A percentile compares a stretch with the other conserved stretches of the same genome.
phyloP scores from a whole-genome alignment of 2,797 vertebrate genomes.

The Esox lucius region DNA sequence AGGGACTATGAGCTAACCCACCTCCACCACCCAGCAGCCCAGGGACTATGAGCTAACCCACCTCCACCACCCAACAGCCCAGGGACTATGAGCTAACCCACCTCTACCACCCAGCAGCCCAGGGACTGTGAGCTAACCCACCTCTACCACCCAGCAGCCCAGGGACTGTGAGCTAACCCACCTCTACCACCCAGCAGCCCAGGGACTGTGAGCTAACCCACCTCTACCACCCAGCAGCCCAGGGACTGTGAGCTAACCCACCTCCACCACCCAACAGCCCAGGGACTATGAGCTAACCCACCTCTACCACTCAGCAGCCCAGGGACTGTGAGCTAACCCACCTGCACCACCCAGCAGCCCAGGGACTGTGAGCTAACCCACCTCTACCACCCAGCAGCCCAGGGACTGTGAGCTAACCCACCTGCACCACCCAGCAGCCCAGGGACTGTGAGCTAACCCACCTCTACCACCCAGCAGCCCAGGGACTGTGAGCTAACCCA shows the following conservation, averaged over 20 bases:
- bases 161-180: background rate
- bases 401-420: too few relatives aligned
- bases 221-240: too few relatives aligned
- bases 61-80: background rate
- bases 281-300: too few relatives aligned
- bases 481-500: too few relatives aligned
- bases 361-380: background rate
- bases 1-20: too few relatives aligned
- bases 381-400: background rate
- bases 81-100: too few relatives aligned
- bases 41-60: background rate
- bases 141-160: background rate
- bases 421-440: too few relatives aligned
- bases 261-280: background rate
- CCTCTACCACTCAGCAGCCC: background rate
- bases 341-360: background rate
- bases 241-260: conserved; percentile 1
- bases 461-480: background rate
- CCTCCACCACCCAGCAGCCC: background rate
- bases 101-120: background rate
- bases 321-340: background rate
- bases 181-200: background rate
- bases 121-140: background rate
- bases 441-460: conserved; percentile 1
- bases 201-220: too few relatives aligned